A percentile compares a stretch with the other conserved stretches of the same genome.
phyloP scores from a whole-genome alignment of 2,797 vertebrate species.

The Amblyraja radiata region DNA sequence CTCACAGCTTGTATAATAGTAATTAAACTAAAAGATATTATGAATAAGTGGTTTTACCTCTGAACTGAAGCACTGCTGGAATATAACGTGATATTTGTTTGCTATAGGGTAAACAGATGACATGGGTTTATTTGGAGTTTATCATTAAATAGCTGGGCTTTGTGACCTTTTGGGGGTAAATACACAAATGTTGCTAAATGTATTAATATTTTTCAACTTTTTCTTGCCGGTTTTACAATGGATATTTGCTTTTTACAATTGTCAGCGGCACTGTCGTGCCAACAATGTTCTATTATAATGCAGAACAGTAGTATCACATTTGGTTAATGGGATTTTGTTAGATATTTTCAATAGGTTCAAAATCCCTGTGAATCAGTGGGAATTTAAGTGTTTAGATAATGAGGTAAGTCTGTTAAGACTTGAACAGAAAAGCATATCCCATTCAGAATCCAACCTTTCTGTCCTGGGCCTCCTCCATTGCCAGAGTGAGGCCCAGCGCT shows the following conservation, averaged over 20 bases:
- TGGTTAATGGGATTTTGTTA: neutral
- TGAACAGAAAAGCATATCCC: neutral
- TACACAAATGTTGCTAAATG: neutral
- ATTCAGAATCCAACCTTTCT: too few species aligned
- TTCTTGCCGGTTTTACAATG: neutral
- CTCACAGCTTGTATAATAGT: neutral
- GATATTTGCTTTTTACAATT: neutral
- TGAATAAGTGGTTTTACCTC: conserved; percentile 2
- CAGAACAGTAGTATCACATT: neutral
- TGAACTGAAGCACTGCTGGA: neutral
- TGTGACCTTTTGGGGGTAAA: neutral
- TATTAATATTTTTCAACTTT: neutral
- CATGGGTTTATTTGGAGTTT: neutral
- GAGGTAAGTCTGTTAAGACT: neutral
- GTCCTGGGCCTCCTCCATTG: too few species aligned
- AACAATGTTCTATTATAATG: neutral
- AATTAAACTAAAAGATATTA: neutral
- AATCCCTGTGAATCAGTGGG: neutral
- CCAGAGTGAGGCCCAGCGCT: too few species aligned
- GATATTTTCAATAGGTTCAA: neutral
- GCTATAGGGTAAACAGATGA: neutral
- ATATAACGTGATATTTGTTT: neutral
- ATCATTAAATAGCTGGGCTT: neutral
- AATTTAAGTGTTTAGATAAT: neutral
- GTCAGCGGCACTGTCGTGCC: neutral